phyloP scores from a whole-genome alignment of 2,113 vertebrate genomes.

The Phylloscopus trochiloides region DNA sequence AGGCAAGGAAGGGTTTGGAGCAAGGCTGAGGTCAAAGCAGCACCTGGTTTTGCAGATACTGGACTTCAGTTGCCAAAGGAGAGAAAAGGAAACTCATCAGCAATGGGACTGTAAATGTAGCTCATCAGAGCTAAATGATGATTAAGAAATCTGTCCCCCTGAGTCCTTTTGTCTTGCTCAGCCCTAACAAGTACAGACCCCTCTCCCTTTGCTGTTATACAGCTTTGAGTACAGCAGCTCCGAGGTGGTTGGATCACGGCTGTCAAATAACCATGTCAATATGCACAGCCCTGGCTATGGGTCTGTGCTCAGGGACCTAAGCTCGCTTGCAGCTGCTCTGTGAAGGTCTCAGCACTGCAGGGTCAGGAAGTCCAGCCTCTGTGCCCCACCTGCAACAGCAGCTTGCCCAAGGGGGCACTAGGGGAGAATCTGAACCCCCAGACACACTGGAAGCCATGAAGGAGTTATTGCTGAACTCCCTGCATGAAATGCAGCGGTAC shows the following conservation, averaged over 20 bases:
- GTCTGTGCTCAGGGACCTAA: neutral
- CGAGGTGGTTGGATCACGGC: accelerated
- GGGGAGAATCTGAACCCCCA: neutral
- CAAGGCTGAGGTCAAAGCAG: neutral
- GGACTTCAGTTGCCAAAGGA: neutral
- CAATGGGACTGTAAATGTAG: neutral
- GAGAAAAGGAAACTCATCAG: neutral
- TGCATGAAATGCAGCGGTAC: neutral
- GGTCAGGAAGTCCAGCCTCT: neutral
- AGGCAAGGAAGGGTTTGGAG: neutral
- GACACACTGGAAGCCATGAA: neutral
- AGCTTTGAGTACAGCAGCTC: neutral
- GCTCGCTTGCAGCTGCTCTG: neutral
- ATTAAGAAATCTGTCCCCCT: neutral
- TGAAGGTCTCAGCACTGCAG: neutral
- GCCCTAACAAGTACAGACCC: neutral
- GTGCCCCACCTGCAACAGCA: neutral
- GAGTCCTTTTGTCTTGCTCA: neutral
- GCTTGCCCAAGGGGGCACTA: neutral
- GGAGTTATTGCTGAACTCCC: neutral
- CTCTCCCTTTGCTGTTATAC: neutral
- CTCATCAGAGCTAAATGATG: neutral
- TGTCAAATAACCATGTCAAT: neutral
- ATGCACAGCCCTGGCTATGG: neutral
- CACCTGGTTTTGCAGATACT: neutral